phyloP scores from a whole-genome alignment of 1,140 invertebrate genomes.

The Platyura marginata region DNA sequence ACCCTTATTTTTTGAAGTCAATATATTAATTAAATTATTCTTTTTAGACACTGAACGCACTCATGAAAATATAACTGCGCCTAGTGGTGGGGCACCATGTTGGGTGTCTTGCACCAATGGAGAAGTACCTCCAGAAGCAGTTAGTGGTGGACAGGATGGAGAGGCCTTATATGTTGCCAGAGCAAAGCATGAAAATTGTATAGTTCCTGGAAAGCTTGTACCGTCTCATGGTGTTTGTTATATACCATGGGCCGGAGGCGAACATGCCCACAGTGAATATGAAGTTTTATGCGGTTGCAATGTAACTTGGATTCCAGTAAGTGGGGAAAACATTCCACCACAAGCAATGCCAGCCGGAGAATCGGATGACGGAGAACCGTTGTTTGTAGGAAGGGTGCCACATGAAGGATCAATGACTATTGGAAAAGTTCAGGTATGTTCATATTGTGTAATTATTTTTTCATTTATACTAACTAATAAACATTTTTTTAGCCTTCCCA shows the following conservation, averaged over 20 bases:
- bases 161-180: slow-evolving; percentile 56
- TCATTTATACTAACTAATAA: too few species aligned
- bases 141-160: slow-evolving; percentile 51
- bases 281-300: slow-evolving; percentile 44
- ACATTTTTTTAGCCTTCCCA: slow-evolving; percentile 45
- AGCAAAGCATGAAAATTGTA: slow-evolving; percentile 49
- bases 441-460: too few species aligned
- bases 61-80: too few species aligned
- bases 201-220: slow-evolving; percentile 61
- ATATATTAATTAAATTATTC: slow-evolving; percentile 6
- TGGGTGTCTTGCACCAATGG: slow-evolving; percentile 50
- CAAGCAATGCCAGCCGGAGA: slow-evolving; percentile 54
- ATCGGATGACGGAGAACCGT: slow-evolving; percentile 51
- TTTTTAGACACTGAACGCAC: background rate
- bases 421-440: slow-evolving; percentile 41
- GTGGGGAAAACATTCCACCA: slow-evolving; percentile 42
- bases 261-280: slow-evolving; percentile 54
- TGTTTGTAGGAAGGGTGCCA: slow-evolving; percentile 45
- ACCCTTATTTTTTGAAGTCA: too few species aligned
- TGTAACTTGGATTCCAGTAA: slow-evolving; percentile 38
- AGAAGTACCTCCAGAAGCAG: slow-evolving; percentile 46
- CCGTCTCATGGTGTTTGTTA: slow-evolving; percentile 53
- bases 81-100: slow-evolving; percentile 15
- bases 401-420: slow-evolving; percentile 46
- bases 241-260: slow-evolving; percentile 56